phyloP scores from a whole-genome alignment of 2,888 invertebrate genomes.

The Autographa gamma region DNA sequence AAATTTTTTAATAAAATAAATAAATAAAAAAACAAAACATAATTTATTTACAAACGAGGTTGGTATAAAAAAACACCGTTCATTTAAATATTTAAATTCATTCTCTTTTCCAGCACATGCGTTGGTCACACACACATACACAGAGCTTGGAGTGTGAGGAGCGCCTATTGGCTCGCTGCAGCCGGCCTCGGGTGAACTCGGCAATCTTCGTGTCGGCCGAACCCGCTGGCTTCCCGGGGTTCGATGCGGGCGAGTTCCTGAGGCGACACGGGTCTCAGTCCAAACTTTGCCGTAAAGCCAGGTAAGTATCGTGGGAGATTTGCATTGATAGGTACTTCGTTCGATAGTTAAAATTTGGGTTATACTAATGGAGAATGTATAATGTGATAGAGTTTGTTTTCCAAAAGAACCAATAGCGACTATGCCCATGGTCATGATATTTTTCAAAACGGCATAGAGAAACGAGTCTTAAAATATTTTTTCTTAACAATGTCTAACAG shows the following conservation, averaged over 20 bases:
- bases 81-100: constrained; percentile 5
- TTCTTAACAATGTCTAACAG: constrained; percentile 61
- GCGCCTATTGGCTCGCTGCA: constrained; percentile 87
- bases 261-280: constrained; percentile 94
- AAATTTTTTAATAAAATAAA: no score
- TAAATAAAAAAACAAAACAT: no score
- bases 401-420: no score
- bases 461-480: no score
- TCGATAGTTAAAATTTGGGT: background rate
- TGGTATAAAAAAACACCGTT: background rate
- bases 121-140: constrained; percentile 91
- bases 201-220: constrained; percentile 95
- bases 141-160: constrained; percentile 90
- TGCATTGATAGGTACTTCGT: background rate
- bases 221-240: constrained; percentile 92
- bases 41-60: background rate
- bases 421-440: no score
- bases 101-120: constrained; percentile 89
- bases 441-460: no score
- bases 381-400: no score
- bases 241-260: constrained; percentile 94
- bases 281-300: constrained; percentile 93
- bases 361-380: no score
- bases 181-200: constrained; percentile 94
- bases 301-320: constrained; percentile 71